These are phyloP conservation scores for Taxidea taxus DNA, from an alignment of 2,113 vertebrate genomes.

Conservation along the genomic window DNA sequence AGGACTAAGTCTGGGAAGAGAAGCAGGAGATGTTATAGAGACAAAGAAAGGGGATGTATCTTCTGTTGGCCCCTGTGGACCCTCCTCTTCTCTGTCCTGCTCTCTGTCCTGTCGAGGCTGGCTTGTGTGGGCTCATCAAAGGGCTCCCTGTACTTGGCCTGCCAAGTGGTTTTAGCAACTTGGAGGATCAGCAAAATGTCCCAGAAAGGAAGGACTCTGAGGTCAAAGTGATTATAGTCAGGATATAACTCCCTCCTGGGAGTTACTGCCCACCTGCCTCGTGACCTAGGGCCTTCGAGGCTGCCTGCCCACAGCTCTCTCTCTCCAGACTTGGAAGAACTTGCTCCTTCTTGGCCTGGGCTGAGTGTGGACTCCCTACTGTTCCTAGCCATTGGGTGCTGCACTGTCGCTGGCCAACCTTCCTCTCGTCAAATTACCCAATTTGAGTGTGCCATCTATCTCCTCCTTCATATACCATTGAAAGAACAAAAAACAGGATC, in stretches of 20 bases:
- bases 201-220: neutral
- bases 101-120: neutral
- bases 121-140: neutral
- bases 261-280: neutral
- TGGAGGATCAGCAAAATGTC: neutral
- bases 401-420: no score
- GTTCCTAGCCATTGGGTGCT: neutral
- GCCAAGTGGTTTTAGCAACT: neutral
- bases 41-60: neutral
- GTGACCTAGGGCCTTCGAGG: neutral
- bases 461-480: neutral
- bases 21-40: neutral
- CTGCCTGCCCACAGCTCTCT: neutral
- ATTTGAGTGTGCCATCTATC: neutral
- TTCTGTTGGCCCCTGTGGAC: no score
- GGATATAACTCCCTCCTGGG: neutral
- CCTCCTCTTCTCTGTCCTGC: neutral
- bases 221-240: neutral
- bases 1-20: neutral
- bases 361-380: neutral
- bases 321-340: neutral
- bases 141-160: rapidly evolving
- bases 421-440: neutral
- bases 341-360: neutral
- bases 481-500: neutral